phyloP scores from a whole-genome alignment of 2,113 vertebrate species.

The Actenoides lindsayi region DNA sequence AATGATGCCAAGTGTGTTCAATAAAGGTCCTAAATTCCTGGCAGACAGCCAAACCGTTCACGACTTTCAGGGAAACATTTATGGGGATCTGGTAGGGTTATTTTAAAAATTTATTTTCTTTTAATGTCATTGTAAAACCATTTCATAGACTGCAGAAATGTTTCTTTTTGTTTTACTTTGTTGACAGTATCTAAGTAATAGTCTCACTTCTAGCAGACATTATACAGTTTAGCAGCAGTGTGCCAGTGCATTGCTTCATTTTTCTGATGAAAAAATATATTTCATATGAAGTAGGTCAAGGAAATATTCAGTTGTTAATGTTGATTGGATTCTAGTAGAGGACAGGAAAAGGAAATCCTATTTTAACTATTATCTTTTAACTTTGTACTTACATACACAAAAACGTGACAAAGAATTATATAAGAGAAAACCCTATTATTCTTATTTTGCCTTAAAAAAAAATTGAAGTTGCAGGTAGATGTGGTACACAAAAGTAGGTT shows the following conservation, averaged over 20 bases:
- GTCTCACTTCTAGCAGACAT: background rate
- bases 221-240: background rate
- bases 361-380: background rate
- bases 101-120: background rate
- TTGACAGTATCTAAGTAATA: background rate
- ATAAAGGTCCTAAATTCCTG: background rate
- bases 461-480: background rate
- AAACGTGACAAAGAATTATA: background rate
- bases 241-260: background rate
- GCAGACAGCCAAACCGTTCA: background rate
- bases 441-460: background rate
- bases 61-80: background rate
- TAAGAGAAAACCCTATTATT: background rate
- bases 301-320: background rate
- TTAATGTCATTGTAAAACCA: constrained; percentile 11
- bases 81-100: background rate
- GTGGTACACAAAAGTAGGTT: background rate
- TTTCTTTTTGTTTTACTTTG: background rate
- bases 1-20: background rate
- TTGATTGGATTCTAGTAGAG: background rate
- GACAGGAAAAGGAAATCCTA: background rate
- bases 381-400: background rate
- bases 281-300: background rate
- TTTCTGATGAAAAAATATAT: background rate
- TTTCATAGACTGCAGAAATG: background rate